Conservation (phyloP, 2,888 invertebrate species). For the Frankliniella intonsa region DNA sequence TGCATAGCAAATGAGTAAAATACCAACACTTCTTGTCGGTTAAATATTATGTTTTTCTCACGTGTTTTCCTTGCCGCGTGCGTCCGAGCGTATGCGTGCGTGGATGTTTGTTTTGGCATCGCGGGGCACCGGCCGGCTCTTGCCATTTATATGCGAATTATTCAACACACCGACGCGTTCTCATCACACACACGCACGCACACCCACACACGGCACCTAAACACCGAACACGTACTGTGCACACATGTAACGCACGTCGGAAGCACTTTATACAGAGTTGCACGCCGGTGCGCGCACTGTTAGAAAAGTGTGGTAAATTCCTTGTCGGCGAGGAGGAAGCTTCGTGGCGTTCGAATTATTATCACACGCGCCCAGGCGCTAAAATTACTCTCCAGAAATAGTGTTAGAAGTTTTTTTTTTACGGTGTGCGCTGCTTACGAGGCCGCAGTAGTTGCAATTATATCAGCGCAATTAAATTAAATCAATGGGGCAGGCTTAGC, state of each 20-base stretch:
- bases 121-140: neutral
- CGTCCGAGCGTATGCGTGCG: neutral
- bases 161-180: conserved; percentile 19
- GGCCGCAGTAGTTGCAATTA: neutral
- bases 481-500: no score
- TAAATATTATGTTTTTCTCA: neutral
- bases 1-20: neutral
- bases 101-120: conserved; percentile 25
- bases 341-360: no score
- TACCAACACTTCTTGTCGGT: neutral
- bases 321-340: no score
- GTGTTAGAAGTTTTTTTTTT: no score
- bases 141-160: conserved; percentile 25
- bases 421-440: no score
- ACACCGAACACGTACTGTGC: conserved; percentile 5
- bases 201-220: neutral
- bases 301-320: no score
- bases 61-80: neutral
- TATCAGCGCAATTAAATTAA: neutral
- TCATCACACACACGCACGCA: conserved; percentile 1
- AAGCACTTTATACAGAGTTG: no score
- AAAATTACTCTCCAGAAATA: no score
- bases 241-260: neutral
- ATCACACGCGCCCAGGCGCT: no score
- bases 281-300: no score